Evolutionary conservation across 2,113 vertebrate genomes (phyloP).

Genomic region (Macheiramphus alcinus): DNA sequence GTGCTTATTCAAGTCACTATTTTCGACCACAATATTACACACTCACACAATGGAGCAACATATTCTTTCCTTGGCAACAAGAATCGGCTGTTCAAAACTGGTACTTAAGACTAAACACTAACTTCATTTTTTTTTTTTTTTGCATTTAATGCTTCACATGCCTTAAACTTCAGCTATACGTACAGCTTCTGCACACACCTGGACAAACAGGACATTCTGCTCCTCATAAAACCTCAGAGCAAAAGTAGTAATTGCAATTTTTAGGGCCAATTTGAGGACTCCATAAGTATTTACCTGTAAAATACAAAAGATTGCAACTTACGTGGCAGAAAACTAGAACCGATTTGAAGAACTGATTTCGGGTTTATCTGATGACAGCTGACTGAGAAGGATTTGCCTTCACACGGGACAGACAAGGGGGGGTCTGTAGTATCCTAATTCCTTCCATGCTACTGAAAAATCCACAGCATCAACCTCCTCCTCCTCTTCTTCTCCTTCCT

Average conservation of each 20-base stretch:
- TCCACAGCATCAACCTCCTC: not conserved
- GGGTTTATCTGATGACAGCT: not conserved
- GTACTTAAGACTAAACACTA: not conserved
- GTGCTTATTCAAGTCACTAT: not conserved
- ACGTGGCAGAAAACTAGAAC: not conserved
- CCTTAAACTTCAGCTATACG: not conserved
- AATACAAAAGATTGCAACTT: not conserved
- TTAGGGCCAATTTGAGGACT: not conserved
- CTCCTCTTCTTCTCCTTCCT: not conserved
- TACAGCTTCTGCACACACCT: not conserved
- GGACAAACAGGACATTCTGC: not conserved
- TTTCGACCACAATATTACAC: not conserved
- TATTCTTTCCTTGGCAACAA: not conserved
- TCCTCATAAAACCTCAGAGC: not conserved
- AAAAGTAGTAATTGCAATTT: not conserved
- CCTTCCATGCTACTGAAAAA: not conserved
- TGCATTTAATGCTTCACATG: rapidly evolving
- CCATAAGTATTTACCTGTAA: not conserved
- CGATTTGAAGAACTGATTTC: not conserved
- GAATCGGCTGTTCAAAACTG: not conserved
- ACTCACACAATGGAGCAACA: not conserved
- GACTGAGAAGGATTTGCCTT: not conserved
- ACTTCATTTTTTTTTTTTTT: not conserved
- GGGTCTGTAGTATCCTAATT: not conserved
- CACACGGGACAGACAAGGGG: not conserved